A percentile compares a stretch with the other conserved stretches of the same genome.
Conservation (phyloP, 2,113 vertebrate genomes). For the Recurvirostra avosetta region DNA sequence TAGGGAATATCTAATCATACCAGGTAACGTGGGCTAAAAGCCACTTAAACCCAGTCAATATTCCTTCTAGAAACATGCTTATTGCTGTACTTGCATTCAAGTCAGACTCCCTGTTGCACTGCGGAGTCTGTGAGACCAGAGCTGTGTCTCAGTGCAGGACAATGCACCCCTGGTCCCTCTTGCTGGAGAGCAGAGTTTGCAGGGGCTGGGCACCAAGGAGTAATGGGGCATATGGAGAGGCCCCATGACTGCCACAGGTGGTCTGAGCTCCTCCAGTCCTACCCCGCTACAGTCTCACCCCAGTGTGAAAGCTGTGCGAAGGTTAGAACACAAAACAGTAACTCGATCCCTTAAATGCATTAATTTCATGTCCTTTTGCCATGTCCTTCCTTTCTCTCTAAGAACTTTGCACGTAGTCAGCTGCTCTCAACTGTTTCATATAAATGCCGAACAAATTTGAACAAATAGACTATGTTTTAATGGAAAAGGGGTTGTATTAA, state of each 20-base stretch:
- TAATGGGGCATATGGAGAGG: rapidly evolving
- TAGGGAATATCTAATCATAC: rapidly evolving
- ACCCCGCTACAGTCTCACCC: rapidly evolving
- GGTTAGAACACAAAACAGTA: background rate
- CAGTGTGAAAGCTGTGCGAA: rapidly evolving
- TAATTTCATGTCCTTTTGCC: background rate
- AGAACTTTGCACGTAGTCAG: background rate
- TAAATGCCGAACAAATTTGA: background rate
- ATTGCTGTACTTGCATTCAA: background rate
- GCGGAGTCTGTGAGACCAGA: rapidly evolving
- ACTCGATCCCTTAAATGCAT: background rate
- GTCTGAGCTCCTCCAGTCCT: background rate
- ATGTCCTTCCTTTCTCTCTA: background rate
- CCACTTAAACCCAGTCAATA: background rate
- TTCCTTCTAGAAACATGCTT: background rate
- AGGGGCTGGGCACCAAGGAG: rapidly evolving
- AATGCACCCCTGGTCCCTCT: rapidly evolving
- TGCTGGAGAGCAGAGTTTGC: background rate
- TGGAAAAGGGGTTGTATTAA: background rate
- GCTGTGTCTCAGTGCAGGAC: rapidly evolving
- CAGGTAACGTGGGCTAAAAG: background rate
- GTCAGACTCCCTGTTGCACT: background rate
- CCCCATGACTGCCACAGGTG: rapidly evolving
- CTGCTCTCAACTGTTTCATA: background rate
- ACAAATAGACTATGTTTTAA: background rate